These are phyloP conservation scores for Nibea albiflora DNA, from an alignment of 2,113 vertebrate genomes.

Conservation along the genomic window DNA sequence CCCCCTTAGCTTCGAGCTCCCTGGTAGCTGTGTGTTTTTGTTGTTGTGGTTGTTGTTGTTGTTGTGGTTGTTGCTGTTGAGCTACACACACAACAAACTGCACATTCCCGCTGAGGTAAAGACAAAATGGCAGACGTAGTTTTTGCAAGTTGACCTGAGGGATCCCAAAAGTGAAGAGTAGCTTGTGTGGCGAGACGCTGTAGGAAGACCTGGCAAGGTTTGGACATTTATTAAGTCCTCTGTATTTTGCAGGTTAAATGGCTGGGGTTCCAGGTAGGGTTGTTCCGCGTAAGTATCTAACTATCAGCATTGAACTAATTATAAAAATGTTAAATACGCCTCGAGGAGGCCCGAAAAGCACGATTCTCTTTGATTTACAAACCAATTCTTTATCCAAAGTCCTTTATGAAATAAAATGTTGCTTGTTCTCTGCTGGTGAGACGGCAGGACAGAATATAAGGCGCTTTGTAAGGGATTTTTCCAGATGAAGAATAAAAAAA, in stretches of 20 bases:
- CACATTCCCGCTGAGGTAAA: slow-evolving; percentile 72
- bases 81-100: slow-evolving; percentile 57
- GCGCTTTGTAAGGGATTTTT: slow-evolving; percentile 70
- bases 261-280: slow-evolving; percentile 39
- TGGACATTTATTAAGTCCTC: slow-evolving; percentile 60
- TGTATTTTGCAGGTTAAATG: slow-evolving; percentile 56
- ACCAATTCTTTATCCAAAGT: slow-evolving; percentile 60
- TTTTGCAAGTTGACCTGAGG: slow-evolving; percentile 87
- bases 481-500: slow-evolving; percentile 22
- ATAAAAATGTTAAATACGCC: slow-evolving; percentile 47
- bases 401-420: slow-evolving; percentile 44
- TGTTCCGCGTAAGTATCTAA: slow-evolving; percentile 30
- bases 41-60: slow-evolving; percentile 6
- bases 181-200: slow-evolving; percentile 77
- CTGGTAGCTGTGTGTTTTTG: slow-evolving; percentile 43
- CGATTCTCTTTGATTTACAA: slow-evolving; percentile 32
- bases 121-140: slow-evolving; percentile 66
- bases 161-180: slow-evolving; percentile 82
- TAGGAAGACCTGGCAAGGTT: slow-evolving; percentile 84
- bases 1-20: slow-evolving; percentile 68
- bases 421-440: slow-evolving; percentile 65
- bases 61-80: slow-evolving; percentile 36
- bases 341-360: slow-evolving; percentile 26
- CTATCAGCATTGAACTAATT: slow-evolving; percentile 46
- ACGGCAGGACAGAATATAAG: slow-evolving; percentile 67